Percentiles rank a stretch among this genome's conserved stretches.
phyloP scores from a whole-genome alignment of 2,113 vertebrate genomes.

The Eublepharis macularius region DNA sequence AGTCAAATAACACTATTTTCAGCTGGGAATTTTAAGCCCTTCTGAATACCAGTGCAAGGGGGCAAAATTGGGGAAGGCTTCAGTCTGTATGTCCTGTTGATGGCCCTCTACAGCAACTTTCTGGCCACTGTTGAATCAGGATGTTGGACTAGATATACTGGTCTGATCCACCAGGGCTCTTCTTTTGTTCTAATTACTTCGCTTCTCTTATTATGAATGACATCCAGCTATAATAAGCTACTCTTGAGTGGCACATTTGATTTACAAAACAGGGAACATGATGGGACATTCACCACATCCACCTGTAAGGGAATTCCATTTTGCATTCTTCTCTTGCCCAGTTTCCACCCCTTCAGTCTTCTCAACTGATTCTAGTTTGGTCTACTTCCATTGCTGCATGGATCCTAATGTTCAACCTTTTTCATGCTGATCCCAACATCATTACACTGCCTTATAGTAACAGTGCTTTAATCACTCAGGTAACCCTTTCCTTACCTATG shows the following conservation, averaged over 20 bases:
- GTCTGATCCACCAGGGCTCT: too few species aligned
- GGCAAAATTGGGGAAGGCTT: too few species aligned
- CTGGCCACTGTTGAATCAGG: too few species aligned
- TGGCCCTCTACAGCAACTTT: too few species aligned
- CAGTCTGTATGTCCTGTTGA: too few species aligned
- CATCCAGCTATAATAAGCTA: neutral
- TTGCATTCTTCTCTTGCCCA: neutral
- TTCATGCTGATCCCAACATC: neutral
- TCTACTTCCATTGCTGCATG: neutral
- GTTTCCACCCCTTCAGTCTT: neutral
- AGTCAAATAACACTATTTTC: neutral
- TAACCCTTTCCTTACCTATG: accelerated
- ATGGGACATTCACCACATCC: accelerated
- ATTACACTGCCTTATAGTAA: neutral
- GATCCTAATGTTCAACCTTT: neutral
- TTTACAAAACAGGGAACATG: neutral
- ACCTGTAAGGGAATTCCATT: accelerated
- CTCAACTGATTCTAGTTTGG: neutral
- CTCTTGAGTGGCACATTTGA: neutral
- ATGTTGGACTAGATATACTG: too few species aligned
- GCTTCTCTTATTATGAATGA: neutral
- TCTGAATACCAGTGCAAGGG: too few species aligned
- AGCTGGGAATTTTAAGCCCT: neutral
- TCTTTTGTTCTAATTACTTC: too few species aligned
- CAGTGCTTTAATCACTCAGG: neutral